phyloP scores from a whole-genome alignment of 2,888 invertebrate species.

The Hirtodrosophila confusa region DNA sequence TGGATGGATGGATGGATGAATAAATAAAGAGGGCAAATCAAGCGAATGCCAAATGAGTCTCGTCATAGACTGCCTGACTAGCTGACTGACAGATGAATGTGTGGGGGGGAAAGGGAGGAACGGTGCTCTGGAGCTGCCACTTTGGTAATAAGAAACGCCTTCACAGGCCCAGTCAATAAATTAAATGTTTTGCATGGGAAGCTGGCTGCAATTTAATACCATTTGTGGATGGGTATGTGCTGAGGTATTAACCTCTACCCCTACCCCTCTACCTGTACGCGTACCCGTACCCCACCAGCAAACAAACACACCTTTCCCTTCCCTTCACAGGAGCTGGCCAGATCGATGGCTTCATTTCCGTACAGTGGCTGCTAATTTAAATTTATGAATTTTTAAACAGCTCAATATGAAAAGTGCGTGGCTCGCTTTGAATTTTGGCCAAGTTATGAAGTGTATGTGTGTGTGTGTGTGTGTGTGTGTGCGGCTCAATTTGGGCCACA shows the following conservation, averaged over 20 bases:
- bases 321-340: not conserved
- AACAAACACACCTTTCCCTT: not conserved
- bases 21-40: slow-evolving; percentile 77
- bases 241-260: not conserved
- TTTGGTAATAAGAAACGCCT: slow-evolving; percentile 59
- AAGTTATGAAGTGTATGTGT: slow-evolving; percentile 23
- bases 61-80: slow-evolving; percentile 61
- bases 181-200: slow-evolving; percentile 44
- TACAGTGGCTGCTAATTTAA: slow-evolving; percentile 64
- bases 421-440: slow-evolving; percentile 22
- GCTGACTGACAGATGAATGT: slow-evolving; percentile 41
- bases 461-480: slow-evolving; percentile 7
- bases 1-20: slow-evolving; percentile 53
- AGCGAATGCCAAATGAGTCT: slow-evolving; percentile 74
- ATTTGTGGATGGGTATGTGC: slow-evolving; percentile 35
- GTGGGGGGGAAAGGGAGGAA: not conserved
- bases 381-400: slow-evolving; percentile 76
- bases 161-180: slow-evolving; percentile 55
- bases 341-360: slow-evolving; percentile 63
- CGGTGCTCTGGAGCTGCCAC: slow-evolving; percentile 37
- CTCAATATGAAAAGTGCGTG: slow-evolving; percentile 51
- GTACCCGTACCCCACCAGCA: too few species aligned
- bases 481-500: not conserved
- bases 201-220: slow-evolving; percentile 48
- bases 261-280: too few species aligned